Evolutionary conservation across 2,113 vertebrate genomes (phyloP), one percentile per base, ranked within the genome.

Genomic region (Spea multiplicata): DNA sequence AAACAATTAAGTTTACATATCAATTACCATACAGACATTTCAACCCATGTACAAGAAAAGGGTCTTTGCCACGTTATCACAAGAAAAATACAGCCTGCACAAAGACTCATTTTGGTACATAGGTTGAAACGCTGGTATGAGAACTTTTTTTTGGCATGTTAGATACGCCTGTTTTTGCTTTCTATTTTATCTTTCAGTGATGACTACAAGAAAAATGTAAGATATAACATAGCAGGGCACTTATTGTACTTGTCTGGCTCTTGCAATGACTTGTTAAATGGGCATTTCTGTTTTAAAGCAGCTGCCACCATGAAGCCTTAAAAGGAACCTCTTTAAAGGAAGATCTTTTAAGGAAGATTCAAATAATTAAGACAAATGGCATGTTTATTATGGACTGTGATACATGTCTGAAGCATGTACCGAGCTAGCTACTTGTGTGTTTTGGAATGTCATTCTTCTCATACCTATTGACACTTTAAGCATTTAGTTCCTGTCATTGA

Each of bases 331-430:
- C 30, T 30, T 30, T 30, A 30, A 30, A 30, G 30, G 30, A 30
- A 30, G 30, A 30, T 30, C 30, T 30, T 30, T 30, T 30, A 30
- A 88, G 88, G 75, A 83, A 83, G 53, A 70, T 14, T 75, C 83
- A 86, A 88, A 81, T 84, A 8, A 78, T 70, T 13, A 73, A 89
- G 85, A 86, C 74, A 87, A 87, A 86, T 81, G 81, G 83, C 82
- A 71, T 44, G 59, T 68, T 81, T 83, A 85, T 84, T 76, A 73
- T 84, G 81, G 81, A 83, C 76, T 48, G 45, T 83, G 82, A 86
- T 86, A 85, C 80, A 76, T 76, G 82, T 86, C 69, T 84, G 66
- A 82, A 76, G 83, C 62, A 78, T 30, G 81, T 69, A 82, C 71
- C 16, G 17, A 81, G 81, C 78, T 6, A 53, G n/a, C 75, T 0